Base-by-base conservation (phyloP, 2,888 invertebrate genomes). In the Rutpela maculata region DNA sequence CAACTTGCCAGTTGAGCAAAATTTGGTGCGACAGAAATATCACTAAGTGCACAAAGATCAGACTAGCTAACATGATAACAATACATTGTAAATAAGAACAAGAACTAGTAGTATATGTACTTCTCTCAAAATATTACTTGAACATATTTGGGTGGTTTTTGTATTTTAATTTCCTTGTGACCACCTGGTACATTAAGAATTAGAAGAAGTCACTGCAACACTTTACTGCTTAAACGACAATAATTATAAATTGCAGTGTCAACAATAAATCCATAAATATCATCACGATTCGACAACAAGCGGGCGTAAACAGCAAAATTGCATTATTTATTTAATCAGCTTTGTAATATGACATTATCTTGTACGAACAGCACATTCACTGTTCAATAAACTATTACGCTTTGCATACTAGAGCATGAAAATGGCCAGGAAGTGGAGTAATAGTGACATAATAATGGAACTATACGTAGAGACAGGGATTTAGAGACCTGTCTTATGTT, bases 341-440 rank as follows among this genome's bases (percentile, higher is more conserved):
- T 59, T 9, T 18, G 22, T 18, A 18, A 18, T 18, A 43, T 35
- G 22, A 63, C 55, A 50, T 59, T 72, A 63, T 63, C 63, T 63
- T 62, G 63, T 38, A 70, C 55, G 63, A 72, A 50, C 59, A 50
- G 70, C 62, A 79, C 81, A 75, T 80, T 82, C 81, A 80, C 80
- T 73, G 78, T 77, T 55, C 62, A 38, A 62, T 70, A 60, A 43
- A 15, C 75, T 63, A 69, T 63, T 67, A 80, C 78, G 78, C 69
- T 79, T 77, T 77, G 79, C 80, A 79, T 80, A 76, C 60, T 79
- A 59, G 78, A 72, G 77, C 75, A 74, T 72, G 74, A 77, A 78
- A 74, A 74, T 73, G 76, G 77, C 77, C 73, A 79, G 82, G 80
- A 80, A 82, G 78, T 80, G 76, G 65, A 62, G 79, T 75, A 80